These are phyloP conservation scores for Erebia aethiops DNA, from an alignment of 2,888 invertebrate species.

Conservation along the genomic window DNA sequence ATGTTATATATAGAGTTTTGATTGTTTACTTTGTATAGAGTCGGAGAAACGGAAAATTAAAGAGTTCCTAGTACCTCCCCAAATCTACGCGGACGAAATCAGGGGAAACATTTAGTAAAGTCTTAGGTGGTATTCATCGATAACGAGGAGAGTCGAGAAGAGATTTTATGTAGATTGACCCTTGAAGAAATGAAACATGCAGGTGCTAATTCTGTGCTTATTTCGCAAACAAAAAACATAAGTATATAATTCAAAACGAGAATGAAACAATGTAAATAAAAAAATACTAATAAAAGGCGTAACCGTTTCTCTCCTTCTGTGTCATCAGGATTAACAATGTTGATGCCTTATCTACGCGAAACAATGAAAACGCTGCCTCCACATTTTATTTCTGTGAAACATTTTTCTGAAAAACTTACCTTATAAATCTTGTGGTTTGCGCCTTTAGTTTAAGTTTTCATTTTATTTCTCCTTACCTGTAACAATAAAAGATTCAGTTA, in stretches of 20 bases:
- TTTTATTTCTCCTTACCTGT: conserved; percentile 21
- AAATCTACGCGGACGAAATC: too few relatives aligned
- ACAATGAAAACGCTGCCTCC: conserved; percentile 23
- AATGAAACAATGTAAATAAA: conserved; percentile 1
- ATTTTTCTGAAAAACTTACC: conserved; percentile 25
- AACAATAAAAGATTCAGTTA: conserved; percentile 11
- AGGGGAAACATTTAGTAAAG: too few relatives aligned
- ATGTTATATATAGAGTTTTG: too few relatives aligned
- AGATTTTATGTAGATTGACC: too few relatives aligned
- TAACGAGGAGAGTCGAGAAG: too few relatives aligned
- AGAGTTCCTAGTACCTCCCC: too few relatives aligned
- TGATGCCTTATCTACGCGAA: conserved; percentile 22
- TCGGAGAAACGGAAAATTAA: too few relatives aligned
- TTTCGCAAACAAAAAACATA: neutral
- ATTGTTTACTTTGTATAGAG: too few relatives aligned
- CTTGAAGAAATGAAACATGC: too few relatives aligned
- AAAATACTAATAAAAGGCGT: conserved; percentile 13
- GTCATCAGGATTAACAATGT: conserved; percentile 26
- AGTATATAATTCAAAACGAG: neutral
- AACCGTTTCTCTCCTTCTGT: conserved; percentile 10
- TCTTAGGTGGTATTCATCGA: too few relatives aligned
- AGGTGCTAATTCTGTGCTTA: neutral
- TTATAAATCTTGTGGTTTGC: conserved; percentile 17
- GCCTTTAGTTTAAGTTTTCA: conserved; percentile 2
- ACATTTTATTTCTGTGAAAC: conserved; percentile 21